These are phyloP conservation scores for Deladenus siricidicola DNA, from an alignment of 2,888 invertebrate genomes.

Conservation along the genomic window DNA sequence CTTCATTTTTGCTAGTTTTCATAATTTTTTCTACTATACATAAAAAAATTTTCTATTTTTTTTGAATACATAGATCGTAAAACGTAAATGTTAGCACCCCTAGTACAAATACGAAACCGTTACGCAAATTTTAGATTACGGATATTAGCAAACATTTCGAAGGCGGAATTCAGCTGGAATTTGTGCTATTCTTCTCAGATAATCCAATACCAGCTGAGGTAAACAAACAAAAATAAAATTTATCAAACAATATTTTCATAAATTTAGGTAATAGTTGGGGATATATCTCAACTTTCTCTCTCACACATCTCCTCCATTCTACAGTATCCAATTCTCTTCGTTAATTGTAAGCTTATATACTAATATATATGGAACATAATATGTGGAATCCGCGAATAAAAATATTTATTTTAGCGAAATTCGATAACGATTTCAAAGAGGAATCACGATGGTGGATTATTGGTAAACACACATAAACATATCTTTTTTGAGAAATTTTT, in stretches of 20 bases:
- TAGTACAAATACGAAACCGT: too few species aligned
- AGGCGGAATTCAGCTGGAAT: background rate
- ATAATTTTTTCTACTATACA: too few species aligned
- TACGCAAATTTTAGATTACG: too few species aligned
- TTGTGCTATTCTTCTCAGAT: constrained; percentile 2
- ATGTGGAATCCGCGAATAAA: background rate
- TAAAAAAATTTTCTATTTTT: too few species aligned
- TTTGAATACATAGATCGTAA: too few species aligned
- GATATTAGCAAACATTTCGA: too few species aligned
- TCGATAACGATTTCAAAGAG: background rate
- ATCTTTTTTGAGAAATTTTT: too few species aligned
- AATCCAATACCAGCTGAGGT: constrained; percentile 7
- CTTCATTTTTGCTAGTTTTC: too few species aligned
- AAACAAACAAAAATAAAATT: background rate
- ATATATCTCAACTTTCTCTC: constrained; percentile 13
- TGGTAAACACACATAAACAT: too few species aligned
- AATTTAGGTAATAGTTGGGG: constrained; percentile 10
- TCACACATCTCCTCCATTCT: constrained; percentile 16
- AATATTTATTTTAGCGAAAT: constrained; percentile 10
- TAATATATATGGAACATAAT: background rate
- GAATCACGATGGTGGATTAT: constrained; percentile 13
- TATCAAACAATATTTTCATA: background rate
- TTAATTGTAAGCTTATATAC: constrained; percentile 4
- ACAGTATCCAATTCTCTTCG: constrained; percentile 7
- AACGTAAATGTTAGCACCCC: too few species aligned